Percentiles rank a stretch among this genome's conserved stretches.
Conservation (phyloP, 2,888 invertebrate species). For the Monochamus alternatus region DNA sequence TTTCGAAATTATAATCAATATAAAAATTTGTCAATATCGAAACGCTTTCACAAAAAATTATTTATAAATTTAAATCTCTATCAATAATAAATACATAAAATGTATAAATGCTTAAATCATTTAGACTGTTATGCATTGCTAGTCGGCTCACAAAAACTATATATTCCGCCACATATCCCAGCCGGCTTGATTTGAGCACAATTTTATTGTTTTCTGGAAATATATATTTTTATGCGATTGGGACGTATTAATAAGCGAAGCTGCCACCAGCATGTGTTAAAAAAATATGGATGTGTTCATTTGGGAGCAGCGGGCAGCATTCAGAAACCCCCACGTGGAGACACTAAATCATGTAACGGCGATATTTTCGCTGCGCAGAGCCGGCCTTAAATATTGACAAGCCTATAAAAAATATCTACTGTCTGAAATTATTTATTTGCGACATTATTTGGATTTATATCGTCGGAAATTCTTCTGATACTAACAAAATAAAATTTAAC, state of each 20-base stretch:
- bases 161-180: background rate
- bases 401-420: background rate
- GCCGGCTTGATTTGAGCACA: conserved; percentile 15
- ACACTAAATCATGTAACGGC: conserved; percentile 31
- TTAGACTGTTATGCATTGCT: no score
- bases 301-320: conserved; percentile 37
- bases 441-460: background rate
- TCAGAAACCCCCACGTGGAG: conserved; percentile 29
- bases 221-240: conserved; percentile 33
- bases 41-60: no score
- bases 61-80: no score
- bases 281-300: conserved; percentile 40
- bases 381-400: conserved; percentile 8
- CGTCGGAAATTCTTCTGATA: no score
- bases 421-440: background rate
- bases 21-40: no score
- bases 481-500: no score
- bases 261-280: conserved; percentile 39
- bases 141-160: background rate
- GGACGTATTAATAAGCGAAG: conserved; percentile 34
- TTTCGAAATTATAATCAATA: no score
- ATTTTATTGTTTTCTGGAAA: conserved; percentile 34
- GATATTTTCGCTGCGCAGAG: conserved; percentile 28
- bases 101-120: no score
- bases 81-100: no score